These are phyloP conservation scores for Caenorhabditis sulstoni DNA, from an alignment of 2,888 invertebrate genomes.

Conservation along the genomic window DNA sequence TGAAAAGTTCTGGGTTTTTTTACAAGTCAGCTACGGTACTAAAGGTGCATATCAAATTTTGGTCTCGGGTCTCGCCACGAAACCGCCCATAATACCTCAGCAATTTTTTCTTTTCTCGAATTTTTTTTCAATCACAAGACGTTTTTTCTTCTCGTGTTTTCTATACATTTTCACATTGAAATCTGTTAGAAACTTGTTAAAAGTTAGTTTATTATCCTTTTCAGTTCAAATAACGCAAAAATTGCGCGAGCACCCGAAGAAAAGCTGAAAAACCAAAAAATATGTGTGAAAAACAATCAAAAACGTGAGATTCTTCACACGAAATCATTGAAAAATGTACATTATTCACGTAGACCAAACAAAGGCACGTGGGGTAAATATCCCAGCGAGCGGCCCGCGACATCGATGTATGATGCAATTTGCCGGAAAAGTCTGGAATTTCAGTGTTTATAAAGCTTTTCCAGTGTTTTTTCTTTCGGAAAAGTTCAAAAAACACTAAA, in stretches of 20 bases:
- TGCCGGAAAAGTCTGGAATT: neutral
- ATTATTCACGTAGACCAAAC: conserved; percentile 12
- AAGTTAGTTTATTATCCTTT: no score
- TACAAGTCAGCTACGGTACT: no score
- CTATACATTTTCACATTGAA: no score
- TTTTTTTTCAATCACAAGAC: no score
- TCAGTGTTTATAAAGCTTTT: neutral
- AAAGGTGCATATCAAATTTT: no score
- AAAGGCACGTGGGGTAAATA: conserved; percentile 1
- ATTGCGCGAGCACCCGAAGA: neutral
- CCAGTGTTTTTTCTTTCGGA: neutral
- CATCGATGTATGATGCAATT: conserved; percentile 11
- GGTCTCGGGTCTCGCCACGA: no score
- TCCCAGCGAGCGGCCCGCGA: neutral
- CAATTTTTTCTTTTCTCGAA: no score
- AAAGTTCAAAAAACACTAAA: neutral
- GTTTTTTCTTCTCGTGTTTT: no score
- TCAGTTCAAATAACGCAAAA: neutral
- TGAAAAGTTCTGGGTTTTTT: no score
- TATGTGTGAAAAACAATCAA: conserved; percentile 6
- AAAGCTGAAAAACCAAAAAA: neutral
- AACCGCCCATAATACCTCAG: no score
- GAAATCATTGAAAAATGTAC: neutral
- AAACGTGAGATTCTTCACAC: conserved; percentile 2
- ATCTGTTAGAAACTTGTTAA: no score